Evolutionary conservation across 2,113 vertebrate species (phyloP), one percentile per base, ranked within the genome.

Genomic region (Alosa alosa): DNA sequence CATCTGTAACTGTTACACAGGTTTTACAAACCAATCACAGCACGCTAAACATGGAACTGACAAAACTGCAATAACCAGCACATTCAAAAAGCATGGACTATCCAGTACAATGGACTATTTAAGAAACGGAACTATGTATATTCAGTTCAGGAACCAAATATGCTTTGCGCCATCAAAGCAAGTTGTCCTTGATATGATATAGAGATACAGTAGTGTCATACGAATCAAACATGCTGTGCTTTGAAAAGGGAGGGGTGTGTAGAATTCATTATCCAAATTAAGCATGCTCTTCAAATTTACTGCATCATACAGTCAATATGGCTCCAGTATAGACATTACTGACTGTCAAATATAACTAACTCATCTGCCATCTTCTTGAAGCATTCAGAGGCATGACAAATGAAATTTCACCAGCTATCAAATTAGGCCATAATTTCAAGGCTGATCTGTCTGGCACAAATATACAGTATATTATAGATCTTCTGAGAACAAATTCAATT

Each of bases 251-350:
- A 78, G 31, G 31, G 15, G 36, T 78, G 31, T 13, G 31, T 36
- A 25, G n/a, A 68, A 68, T 68, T 8, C n/a, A 9, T 64, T 64
- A 75, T 78, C 31, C 3, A 78, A 39, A 78, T 41, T 39, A 78
- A 39, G 31, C 72, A 39, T 36, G 72, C 36, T 78, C 31, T 11
- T 78, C 31, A 17, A 10, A 78, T 5, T 78, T 36, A 78, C 72
- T 78, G 72, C 72, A 78, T 78, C 72, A 36, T 78, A 36, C 72
- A 39, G 72, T 39, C 72, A 78, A 78, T 78, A 78, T 78, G 72
- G 72, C 72, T 78, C 72, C 72, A 78, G 31, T 41, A 39, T 41
- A 15, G 72, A 41, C 13, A 36, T 39, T 17, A 41, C 72, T 39
- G 31, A 15, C 72, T 78, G 72, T 39, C 72, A 39, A 39, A 15